Evolutionary conservation across 2,113 vertebrate species (phyloP).

Genomic region (Pteropus alecto): DNA sequence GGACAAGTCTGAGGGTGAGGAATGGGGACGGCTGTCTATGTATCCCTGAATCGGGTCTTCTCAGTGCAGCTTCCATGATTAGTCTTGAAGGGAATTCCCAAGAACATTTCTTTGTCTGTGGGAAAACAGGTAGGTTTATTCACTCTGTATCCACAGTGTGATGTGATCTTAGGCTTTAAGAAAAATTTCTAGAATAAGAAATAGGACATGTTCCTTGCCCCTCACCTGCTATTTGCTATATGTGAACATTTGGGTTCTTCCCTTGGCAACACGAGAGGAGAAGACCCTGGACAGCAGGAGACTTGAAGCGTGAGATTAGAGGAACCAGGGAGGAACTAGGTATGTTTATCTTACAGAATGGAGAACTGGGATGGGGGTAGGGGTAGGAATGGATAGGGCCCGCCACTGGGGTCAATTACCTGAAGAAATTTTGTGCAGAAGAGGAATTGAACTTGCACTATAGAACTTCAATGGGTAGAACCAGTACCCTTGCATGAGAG

Average conservation of each 20-base stretch:
- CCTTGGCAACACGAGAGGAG: neutral
- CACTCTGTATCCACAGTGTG: neutral
- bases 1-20: neutral
- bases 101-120: neutral
- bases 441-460: neutral
- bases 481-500: neutral
- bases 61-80: neutral
- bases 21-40: neutral
- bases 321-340: too few species aligned
- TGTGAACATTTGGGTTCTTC: neutral
- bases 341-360: neutral
- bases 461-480: neutral
- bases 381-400: neutral
- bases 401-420: too few species aligned
- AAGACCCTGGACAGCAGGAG: rapidly evolving
- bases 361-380: rapidly evolving
- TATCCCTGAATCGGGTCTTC: neutral
- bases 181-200: neutral
- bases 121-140: neutral
- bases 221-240: neutral
- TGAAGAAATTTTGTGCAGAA: neutral
- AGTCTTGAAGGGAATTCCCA: neutral
- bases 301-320: neutral
- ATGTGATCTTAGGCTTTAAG: neutral
- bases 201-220: neutral